Evolutionary conservation across 2,113 vertebrate species (phyloP).

Genomic region (Pagrus major): DNA sequence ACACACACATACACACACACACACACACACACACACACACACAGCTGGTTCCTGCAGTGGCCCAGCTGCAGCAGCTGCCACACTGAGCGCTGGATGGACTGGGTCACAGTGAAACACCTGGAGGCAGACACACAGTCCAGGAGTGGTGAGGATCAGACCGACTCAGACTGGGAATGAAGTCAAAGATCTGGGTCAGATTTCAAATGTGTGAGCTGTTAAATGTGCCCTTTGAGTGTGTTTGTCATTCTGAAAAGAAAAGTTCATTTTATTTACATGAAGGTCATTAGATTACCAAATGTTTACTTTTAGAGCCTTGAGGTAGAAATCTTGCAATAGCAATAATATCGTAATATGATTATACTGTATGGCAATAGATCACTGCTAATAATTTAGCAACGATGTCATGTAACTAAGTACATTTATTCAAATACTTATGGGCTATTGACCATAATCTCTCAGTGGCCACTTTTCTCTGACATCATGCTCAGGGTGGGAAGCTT

Average conservation of each 20-base stretch:
- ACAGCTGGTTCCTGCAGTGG: constrained; percentile 60
- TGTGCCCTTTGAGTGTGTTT: constrained; percentile 10
- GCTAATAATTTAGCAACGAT: too few species aligned
- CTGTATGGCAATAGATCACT: too few species aligned
- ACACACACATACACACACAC: constrained; percentile 38
- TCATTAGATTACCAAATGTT: background rate
- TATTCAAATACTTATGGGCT: too few species aligned
- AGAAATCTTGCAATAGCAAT: background rate
- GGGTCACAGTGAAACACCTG: constrained; percentile 64
- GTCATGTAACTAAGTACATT: too few species aligned
- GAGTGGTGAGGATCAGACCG: background rate
- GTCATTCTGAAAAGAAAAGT: background rate
- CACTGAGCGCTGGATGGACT: constrained; percentile 20
- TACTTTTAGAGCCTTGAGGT: too few species aligned
- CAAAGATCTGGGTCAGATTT: constrained; percentile 9
- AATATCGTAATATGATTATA: too few species aligned
- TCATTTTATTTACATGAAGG: background rate
- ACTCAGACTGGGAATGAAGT: constrained; percentile 19
- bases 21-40: constrained; percentile 29
- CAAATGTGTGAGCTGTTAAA: constrained; percentile 4
- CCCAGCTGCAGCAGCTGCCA: constrained; percentile 70
- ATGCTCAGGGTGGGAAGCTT: too few species aligned
- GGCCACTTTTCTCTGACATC: too few species aligned
- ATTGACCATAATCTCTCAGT: too few species aligned
- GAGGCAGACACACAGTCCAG: background rate